Conservation (phyloP, 2,797 vertebrate genomes). For the Periparus ater region DNA sequence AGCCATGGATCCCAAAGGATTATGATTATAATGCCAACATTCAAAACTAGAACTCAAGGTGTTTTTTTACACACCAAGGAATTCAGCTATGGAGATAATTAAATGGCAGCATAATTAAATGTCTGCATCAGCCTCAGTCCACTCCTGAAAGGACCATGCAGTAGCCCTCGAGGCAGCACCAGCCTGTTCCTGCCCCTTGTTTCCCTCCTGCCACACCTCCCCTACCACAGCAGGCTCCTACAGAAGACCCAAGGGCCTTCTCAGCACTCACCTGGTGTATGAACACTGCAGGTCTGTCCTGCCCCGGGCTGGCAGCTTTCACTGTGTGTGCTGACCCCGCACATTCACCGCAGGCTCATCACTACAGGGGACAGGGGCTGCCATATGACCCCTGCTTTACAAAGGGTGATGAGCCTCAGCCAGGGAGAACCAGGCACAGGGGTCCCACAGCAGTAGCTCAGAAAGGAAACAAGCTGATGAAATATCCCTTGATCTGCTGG, state of each 20-base stretch:
- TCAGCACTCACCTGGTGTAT: background rate
- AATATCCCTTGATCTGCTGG: background rate
- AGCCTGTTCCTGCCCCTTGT: background rate
- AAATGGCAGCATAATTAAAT: background rate
- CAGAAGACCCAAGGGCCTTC: background rate
- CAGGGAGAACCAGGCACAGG: background rate
- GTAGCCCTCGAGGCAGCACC: background rate
- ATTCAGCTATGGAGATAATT: background rate
- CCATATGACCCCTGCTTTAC: accelerated
- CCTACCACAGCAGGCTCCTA: background rate
- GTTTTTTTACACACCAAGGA: background rate
- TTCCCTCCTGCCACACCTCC: background rate
- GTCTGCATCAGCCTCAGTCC: background rate
- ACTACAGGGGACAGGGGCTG: accelerated
- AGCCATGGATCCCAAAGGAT: background rate
- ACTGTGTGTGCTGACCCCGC: background rate
- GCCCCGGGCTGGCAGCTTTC: background rate
- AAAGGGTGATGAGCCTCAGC: too few relatives aligned
- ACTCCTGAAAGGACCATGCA: accelerated
- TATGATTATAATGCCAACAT: background rate
- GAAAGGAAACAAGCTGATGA: background rate
- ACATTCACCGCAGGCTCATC: accelerated
- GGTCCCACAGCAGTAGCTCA: background rate
- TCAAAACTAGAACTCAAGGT: background rate
- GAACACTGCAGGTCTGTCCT: background rate